Evolutionary conservation across 2,888 invertebrate genomes (phyloP).

Genomic region (Steinernema scapterisci): DNA sequence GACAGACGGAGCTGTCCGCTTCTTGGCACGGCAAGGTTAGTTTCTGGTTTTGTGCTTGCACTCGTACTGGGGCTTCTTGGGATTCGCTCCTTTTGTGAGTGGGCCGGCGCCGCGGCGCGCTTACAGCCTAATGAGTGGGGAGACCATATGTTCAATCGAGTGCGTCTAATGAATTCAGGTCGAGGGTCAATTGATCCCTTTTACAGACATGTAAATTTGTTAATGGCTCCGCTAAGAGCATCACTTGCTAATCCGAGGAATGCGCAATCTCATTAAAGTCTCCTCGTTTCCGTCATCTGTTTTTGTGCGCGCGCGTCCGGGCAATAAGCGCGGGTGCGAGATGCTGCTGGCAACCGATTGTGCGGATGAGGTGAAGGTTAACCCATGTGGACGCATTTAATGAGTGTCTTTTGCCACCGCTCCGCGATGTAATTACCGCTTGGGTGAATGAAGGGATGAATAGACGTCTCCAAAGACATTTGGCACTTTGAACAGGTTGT

Average conservation of each 20-base stretch:
- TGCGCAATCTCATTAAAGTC: constrained; percentile 23
- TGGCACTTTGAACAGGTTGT: constrained; percentile 22
- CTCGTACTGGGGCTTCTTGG: neutral
- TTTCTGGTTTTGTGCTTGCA: neutral
- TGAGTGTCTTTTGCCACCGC: constrained; percentile 4
- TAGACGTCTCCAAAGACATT: neutral
- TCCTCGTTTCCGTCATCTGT: constrained; percentile 9
- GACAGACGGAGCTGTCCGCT: constrained; percentile 50
- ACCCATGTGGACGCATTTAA: constrained; percentile 31
- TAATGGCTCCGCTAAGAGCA: constrained; percentile 19
- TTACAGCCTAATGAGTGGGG: neutral
- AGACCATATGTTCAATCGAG: constrained; percentile 30
- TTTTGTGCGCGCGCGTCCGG: neutral
- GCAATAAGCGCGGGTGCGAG: no score
- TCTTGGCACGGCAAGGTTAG: constrained; percentile 51
- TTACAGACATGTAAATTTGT: constrained; percentile 31
- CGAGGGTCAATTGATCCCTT: constrained; percentile 31
- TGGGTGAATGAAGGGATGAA: neutral
- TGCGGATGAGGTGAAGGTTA: constrained; percentile 8
- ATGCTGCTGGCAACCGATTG: neutral
- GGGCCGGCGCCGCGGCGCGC: neutral
- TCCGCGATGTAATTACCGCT: constrained; percentile 1
- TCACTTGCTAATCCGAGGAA: constrained; percentile 14
- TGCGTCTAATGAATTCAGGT: constrained; percentile 32
- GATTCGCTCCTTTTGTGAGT: no score